phyloP scores from a whole-genome alignment of 2,113 vertebrate genomes.

The Eonycteris spelaea region DNA sequence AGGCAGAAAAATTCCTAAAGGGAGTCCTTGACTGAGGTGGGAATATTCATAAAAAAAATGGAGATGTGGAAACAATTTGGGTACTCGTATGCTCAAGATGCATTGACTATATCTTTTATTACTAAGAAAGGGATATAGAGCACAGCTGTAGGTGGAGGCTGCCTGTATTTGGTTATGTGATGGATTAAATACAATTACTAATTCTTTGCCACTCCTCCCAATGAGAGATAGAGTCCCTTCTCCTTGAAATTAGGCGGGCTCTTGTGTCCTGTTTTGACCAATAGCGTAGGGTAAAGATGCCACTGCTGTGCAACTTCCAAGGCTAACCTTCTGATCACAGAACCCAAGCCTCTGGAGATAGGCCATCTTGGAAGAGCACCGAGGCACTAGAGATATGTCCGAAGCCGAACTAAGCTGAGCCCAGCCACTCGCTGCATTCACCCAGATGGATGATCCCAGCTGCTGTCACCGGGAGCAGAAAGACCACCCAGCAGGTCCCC shows the following conservation, averaged over 20 bases:
- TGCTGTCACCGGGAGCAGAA: background rate
- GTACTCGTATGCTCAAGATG: background rate
- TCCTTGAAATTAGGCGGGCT: background rate
- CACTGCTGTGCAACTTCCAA: background rate
- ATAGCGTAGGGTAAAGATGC: background rate
- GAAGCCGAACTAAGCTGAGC: background rate
- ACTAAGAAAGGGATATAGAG: background rate
- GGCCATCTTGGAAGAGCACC: background rate
- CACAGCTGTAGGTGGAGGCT: background rate
- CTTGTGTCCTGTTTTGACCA: background rate
- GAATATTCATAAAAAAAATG: background rate
- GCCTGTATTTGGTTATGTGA: background rate
- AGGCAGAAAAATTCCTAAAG: background rate
- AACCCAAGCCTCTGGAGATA: background rate
- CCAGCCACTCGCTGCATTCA: background rate
- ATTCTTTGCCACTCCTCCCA: background rate
- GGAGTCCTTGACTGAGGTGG: background rate
- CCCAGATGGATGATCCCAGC: background rate
- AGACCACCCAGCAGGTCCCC: background rate
- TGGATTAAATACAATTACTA: background rate
- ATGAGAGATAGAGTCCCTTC: background rate
- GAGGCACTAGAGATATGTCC: too few relatives aligned
- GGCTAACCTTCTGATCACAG: background rate
- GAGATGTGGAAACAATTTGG: background rate
- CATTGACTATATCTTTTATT: background rate